Evolutionary conservation across 1,140 invertebrate species (phyloP), one percentile per base, ranked within the genome.

Genomic region (Neocloeon triangulifer): DNA sequence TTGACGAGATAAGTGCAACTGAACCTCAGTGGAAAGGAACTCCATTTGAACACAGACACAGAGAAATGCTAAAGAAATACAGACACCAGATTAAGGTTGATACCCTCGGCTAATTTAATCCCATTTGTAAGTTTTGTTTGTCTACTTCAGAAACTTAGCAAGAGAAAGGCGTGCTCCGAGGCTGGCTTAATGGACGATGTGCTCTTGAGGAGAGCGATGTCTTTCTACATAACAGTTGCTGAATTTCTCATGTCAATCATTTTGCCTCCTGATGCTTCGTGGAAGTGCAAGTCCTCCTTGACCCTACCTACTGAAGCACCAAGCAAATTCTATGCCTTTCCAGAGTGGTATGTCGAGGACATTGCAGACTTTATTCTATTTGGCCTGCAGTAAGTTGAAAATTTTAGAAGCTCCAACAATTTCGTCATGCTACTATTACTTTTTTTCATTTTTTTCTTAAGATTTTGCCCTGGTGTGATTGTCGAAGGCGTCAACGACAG

Each of bases 341-440:
- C 91, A 12, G 89, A 96, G 55, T 94, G 85, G 77, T 94, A 91
- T 50, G 70, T 94, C 27, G 89, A 95, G 51, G 89, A 96, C 52
- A 77, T 95, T 35, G 85, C 88, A 12, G 88, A 95, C 51, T 91
- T 91, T 54, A 63, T 94, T 40, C 66, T 91, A 9, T 92, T 94
- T 48, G 69, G 74, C 5, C 63, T 92, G 43, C 85, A 91, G 79
- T 89, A 64, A 82, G 78, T 77, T 28, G 13, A 30, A 20, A 32
- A 35, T 31, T 34, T 21, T 32, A 23, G 14, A 19, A 36, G n/a
- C n/a, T n/a, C 19, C 6, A 28, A 2, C 18, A 15, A 28, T 28
- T 20, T 37, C 29, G 30, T 19, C 21, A 30, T 37, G 9, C 5
- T 37, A 18, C 15, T 12, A 22, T 19, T 25, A 9, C 19, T 4